phyloP scores from a whole-genome alignment of 2,888 invertebrate genomes.

The Dicyrtoma fusca region DNA sequence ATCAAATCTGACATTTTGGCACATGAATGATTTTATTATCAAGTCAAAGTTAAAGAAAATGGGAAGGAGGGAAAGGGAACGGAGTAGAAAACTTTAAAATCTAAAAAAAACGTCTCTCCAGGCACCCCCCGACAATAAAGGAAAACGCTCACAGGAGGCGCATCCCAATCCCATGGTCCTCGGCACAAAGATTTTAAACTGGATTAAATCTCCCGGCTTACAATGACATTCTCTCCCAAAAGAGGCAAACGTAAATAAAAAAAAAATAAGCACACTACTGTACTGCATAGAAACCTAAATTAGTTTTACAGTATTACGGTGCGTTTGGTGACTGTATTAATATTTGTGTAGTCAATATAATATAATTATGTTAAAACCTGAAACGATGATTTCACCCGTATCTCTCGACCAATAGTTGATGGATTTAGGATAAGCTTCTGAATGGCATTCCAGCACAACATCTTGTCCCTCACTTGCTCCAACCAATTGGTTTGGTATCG shows the following conservation, averaged over 20 bases:
- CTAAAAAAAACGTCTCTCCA: neutral
- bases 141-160: no score
- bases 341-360: constrained; percentile 43
- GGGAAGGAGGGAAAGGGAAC: constrained; percentile 1
- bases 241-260: constrained; percentile 3
- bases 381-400: constrained; percentile 72
- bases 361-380: constrained; percentile 63
- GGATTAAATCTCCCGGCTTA: neutral
- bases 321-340: no score
- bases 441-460: constrained; percentile 77
- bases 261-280: neutral
- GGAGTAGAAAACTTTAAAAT: neutral
- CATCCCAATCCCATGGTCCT: neutral
- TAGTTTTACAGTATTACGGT: no score
- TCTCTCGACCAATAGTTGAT: constrained; percentile 85
- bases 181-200: neutral
- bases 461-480: constrained; percentile 76
- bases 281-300: no score
- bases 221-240: neutral
- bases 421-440: constrained; percentile 82
- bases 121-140: neutral
- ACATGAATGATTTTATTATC: constrained; percentile 51
- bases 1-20: constrained; percentile 51
- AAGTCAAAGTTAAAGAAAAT: neutral
- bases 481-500: constrained; percentile 79